Percentiles rank a stretch among this genome's conserved stretches.
phyloP scores from a whole-genome alignment of 2,888 invertebrate species.

The Bhutanitis thaidina region DNA sequence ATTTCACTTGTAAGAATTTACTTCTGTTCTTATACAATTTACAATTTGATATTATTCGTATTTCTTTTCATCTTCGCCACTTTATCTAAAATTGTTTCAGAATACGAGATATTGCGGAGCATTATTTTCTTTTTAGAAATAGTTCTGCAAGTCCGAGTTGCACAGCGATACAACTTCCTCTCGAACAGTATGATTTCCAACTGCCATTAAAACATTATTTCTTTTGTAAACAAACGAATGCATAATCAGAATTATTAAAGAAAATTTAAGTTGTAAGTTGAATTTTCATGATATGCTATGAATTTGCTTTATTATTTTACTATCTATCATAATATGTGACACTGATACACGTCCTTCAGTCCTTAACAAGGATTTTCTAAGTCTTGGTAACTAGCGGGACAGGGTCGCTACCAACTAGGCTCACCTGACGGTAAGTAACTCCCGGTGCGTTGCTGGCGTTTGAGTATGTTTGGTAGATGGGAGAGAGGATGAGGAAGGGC shows the following conservation, averaged over 20 bases:
- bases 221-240: slow-evolving; percentile 1
- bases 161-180: slow-evolving; percentile 17
- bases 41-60: slow-evolving; percentile 14
- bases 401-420: too few species aligned
- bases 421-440: too few species aligned
- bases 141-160: slow-evolving; percentile 3
- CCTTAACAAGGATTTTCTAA: too few species aligned
- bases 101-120: slow-evolving; percentile 14
- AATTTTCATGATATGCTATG: too few species aligned
- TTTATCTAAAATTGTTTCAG: slow-evolving; percentile 16
- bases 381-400: too few species aligned
- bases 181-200: slow-evolving; percentile 8
- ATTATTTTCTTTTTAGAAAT: slow-evolving; percentile 15
- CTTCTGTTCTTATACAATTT: slow-evolving; percentile 8
- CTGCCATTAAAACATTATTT: slow-evolving; percentile 4
- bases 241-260: background rate
- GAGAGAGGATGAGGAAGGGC: too few species aligned
- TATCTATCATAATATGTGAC: too few species aligned
- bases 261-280: too few species aligned
- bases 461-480: too few species aligned
- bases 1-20: slow-evolving; percentile 15
- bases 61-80: slow-evolving; percentile 4
- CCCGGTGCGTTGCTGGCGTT: too few species aligned
- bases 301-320: too few species aligned
- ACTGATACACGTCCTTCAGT: too few species aligned